phyloP scores from a whole-genome alignment of 2,888 invertebrate species.

The Ochlodes sylvanus region DNA sequence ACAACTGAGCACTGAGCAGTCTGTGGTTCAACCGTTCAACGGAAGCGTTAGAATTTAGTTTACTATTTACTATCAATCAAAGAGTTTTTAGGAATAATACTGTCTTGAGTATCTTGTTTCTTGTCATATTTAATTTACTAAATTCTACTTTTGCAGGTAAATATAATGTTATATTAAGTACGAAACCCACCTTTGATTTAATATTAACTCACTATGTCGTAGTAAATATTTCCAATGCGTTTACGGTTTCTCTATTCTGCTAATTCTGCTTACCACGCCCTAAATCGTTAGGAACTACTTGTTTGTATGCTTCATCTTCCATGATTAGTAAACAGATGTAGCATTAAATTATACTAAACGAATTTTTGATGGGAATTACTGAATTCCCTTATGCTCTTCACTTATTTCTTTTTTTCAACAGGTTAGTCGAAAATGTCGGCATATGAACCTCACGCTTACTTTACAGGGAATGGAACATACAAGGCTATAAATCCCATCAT shows the following conservation, averaged over 20 bases:
- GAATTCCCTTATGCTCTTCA: constrained; percentile 45
- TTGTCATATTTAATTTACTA: too few relatives aligned
- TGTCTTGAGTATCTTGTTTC: too few relatives aligned
- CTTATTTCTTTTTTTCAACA: constrained; percentile 68
- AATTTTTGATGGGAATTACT: constrained; percentile 1
- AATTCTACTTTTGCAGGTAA: too few relatives aligned
- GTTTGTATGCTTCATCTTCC: not conserved
- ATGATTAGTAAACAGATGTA: not conserved
- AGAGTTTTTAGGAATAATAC: too few relatives aligned
- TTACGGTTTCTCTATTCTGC: not conserved
- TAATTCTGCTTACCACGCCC: constrained; percentile 27
- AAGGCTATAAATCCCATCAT: constrained; percentile 65
- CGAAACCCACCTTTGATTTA: too few relatives aligned
- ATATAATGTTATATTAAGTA: too few relatives aligned
- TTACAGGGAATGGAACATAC: constrained; percentile 76
- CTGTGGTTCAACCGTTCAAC: too few relatives aligned
- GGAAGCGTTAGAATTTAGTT: too few relatives aligned
- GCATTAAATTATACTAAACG: not conserved
- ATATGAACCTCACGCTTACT: constrained; percentile 72
- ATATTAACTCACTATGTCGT: too few relatives aligned
- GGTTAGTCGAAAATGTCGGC: constrained; percentile 74
- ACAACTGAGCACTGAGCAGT: too few relatives aligned
- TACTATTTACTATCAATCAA: too few relatives aligned
- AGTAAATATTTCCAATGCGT: not conserved
- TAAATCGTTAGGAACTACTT: not conserved